Evolutionary conservation across 1,140 invertebrate genomes (phyloP), one percentile per base, ranked within the genome.

Genomic region (Steinernema feltiae): DNA sequence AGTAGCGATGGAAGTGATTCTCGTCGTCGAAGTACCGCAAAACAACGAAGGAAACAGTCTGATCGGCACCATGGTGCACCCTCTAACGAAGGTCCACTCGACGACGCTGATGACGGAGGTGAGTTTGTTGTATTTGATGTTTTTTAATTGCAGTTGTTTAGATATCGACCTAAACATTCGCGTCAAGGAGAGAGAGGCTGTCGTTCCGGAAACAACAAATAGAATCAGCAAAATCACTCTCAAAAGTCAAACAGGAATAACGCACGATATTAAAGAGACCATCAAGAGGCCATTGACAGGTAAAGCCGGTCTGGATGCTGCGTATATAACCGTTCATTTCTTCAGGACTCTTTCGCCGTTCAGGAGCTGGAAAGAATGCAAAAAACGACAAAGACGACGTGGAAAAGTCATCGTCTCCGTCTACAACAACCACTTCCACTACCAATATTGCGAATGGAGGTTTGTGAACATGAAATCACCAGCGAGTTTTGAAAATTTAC

Each of bases 131-230:
- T 7, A 69, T 69, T 30, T 29, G 3, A 69, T 18, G 31, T 69
- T 3, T 69, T 69, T 30, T 7, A 3, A 30, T 30, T 69, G 46
- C n/a, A 48, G n/a, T n/a, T n/a, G n/a, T 69, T 69, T n/a, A 32
- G 46, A 53, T 27, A 53, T 71, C 46, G 53, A 63, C 24, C 24
- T 63, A 24, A 71, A 71, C 46, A 71, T 71, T 30, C 70, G 70
- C 70, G 70, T 71, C 2, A 71, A 71, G 70, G 70, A 71, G 29
- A 32, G 29, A 32, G 70, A 71, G 35, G 21, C 7, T 27, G 29
- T 3, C 12, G 15, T 35, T 53, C 15, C 29, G 70, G 32, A 71
- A 71, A 3, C 70, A 24, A 15, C 15, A 12, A 53, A 71, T 2
- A 21, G 15, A 53, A 71, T 53, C 2, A 3, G 7, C 3, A 32